phyloP scores from a whole-genome alignment of 2,888 invertebrate species.

The Hybos culiciformis region DNA sequence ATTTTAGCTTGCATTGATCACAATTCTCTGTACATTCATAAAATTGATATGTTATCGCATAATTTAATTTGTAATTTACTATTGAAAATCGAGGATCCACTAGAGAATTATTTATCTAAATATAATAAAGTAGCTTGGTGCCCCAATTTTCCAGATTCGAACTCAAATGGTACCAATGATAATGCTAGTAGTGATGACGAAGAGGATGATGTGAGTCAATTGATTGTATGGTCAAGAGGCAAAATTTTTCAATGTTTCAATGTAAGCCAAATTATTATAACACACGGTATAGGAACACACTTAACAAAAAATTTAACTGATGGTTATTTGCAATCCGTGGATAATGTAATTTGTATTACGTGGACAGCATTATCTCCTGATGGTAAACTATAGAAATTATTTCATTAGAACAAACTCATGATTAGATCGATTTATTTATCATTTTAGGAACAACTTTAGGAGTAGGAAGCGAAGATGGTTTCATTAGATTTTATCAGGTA shows the following conservation, averaged over 20 bases:
- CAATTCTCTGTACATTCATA: conserved; percentile 69
- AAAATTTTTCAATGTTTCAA: conserved; percentile 40
- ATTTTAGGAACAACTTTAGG: conserved; percentile 85
- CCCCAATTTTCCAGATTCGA: conserved; percentile 68
- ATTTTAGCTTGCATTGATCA: conserved; percentile 81
- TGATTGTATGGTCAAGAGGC: conserved; percentile 69
- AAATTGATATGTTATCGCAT: conserved; percentile 49
- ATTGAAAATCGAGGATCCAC: conserved; percentile 35
- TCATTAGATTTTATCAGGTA: conserved; percentile 84
- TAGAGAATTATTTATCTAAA: conserved; percentile 34
- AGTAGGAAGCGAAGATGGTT: conserved; percentile 76
- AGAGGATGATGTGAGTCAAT: conserved; percentile 54
- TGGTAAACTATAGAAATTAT: no score
- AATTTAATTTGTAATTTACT: conserved; percentile 42
- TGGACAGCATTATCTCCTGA: conserved; percentile 89
- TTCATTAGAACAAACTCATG: no score
- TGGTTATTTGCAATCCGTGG: conserved; percentile 30
- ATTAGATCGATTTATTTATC: no score
- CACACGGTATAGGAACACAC: conserved; percentile 28
- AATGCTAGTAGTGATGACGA: conserved; percentile 30
- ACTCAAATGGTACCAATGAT: no score
- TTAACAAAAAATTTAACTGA: conserved; percentile 24
- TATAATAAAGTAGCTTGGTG: conserved; percentile 81
- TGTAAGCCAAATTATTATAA: conserved; percentile 25
- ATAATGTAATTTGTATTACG: conserved; percentile 52